phyloP scores from a whole-genome alignment of 2,113 vertebrate species.

The Oryzias curvinotus region DNA sequence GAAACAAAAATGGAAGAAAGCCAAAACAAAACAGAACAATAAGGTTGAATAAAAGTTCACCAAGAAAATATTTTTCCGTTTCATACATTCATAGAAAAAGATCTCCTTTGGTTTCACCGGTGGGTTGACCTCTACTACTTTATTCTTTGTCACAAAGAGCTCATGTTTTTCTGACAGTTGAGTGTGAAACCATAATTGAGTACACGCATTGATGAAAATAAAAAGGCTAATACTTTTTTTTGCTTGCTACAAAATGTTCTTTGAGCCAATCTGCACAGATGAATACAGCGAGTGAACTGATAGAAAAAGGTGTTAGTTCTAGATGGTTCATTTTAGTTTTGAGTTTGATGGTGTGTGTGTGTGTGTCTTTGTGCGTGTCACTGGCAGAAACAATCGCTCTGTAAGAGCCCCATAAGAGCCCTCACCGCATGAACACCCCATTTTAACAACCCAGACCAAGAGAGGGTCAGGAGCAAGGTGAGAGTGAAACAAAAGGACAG shows the following conservation, averaged over 20 bases:
- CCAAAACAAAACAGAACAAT: not conserved
- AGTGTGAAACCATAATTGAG: not conserved
- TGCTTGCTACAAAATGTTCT: slow-evolving; percentile 1
- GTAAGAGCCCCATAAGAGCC: slow-evolving; percentile 84
- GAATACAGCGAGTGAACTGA: slow-evolving; percentile 5
- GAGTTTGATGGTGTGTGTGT: slow-evolving; percentile 11
- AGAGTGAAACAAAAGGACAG: slow-evolving; percentile 58
- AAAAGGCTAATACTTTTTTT: slow-evolving; percentile 1
- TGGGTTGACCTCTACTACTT: not conserved
- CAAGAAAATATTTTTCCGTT: not conserved
- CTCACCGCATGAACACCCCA: slow-evolving; percentile 80
- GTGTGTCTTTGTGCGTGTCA: slow-evolving; percentile 82
- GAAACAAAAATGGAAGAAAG: not conserved
- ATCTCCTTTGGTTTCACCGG: not conserved
- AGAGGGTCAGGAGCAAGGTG: slow-evolving; percentile 91
- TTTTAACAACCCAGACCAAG: slow-evolving; percentile 90
- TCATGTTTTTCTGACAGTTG: not conserved
- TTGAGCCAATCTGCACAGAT: not conserved
- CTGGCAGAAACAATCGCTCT: slow-evolving; percentile 93
- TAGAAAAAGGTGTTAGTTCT: slow-evolving; percentile 23
- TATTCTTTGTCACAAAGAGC: slow-evolving; percentile 6
- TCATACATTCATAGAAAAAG: not conserved
- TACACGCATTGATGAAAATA: slow-evolving; percentile 2
- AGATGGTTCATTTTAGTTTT: slow-evolving; percentile 41
- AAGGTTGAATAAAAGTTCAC: not conserved